Conservation (phyloP, 2,888 invertebrate species). For the Uropetala carovei region DNA sequence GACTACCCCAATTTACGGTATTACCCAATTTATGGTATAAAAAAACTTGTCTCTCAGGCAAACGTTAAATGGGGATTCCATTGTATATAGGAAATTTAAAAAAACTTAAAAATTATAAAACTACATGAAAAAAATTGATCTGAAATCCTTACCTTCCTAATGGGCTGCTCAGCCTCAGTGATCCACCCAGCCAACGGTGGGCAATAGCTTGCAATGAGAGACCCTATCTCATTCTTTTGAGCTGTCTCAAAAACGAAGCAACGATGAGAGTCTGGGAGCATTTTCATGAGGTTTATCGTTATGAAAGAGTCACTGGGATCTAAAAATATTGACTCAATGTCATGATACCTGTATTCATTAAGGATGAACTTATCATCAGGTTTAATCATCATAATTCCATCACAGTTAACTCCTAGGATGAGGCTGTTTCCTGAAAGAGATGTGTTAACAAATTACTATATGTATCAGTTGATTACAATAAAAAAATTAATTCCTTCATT, state of each 20-base stretch:
- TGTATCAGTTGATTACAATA: too few relatives aligned
- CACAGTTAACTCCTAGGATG: conserved; percentile 91
- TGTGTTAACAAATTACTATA: too few relatives aligned
- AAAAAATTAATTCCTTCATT: too few relatives aligned
- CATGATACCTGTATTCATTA: conserved; percentile 92
- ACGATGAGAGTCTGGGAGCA: conserved; percentile 82
- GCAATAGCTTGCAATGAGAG: conserved; percentile 93
- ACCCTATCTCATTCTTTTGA: conserved; percentile 94
- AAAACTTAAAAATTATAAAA: conserved; percentile 46
- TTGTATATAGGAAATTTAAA: too few relatives aligned
- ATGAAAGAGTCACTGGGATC: conserved; percentile 95
- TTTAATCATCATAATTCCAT: conserved; percentile 93
- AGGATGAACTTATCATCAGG: conserved; percentile 94
- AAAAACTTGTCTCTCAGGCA: too few relatives aligned
- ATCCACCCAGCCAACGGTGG: conserved; percentile 90
- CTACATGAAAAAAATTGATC: background rate
- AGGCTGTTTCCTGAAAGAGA: conserved; percentile 75
- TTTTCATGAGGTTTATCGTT: conserved; percentile 89
- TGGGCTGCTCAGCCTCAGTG: conserved; percentile 83
- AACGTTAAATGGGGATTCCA: background rate
- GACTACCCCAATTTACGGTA: too few relatives aligned
- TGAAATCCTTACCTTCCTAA: conserved; percentile 76
- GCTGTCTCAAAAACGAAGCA: conserved; percentile 95
- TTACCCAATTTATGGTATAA: too few relatives aligned
- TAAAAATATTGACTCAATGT: conserved; percentile 92